phyloP scores from a whole-genome alignment of 2,888 invertebrate genomes.

The Adelognathus sp. region DNA sequence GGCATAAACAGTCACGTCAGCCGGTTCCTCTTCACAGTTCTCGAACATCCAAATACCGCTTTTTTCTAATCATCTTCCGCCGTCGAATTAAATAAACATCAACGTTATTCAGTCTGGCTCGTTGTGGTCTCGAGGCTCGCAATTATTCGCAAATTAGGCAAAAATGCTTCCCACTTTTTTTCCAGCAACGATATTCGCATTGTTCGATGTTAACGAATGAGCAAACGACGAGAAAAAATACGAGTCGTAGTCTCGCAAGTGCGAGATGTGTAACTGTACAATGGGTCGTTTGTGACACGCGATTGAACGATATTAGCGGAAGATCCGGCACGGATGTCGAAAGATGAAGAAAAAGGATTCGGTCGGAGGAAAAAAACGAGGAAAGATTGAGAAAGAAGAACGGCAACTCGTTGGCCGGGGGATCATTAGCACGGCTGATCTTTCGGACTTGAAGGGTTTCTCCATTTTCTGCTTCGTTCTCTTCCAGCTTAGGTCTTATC shows the following conservation, averaged over 20 bases:
- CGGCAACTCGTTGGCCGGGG: constrained; percentile 67
- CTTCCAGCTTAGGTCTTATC: neutral
- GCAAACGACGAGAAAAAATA: too few species aligned
- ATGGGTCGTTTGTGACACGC: neutral
- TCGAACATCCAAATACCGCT: neutral
- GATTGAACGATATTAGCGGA: neutral
- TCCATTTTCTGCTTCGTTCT: neutral
- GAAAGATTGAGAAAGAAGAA: constrained; percentile 58
- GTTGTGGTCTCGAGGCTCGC: neutral
- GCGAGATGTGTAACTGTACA: neutral
- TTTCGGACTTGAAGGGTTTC: constrained; percentile 18
- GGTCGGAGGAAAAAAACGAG: constrained; percentile 33
- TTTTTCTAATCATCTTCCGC: neutral
- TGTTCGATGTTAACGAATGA: too few species aligned
- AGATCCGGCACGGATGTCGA: neutral
- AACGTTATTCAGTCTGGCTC: neutral
- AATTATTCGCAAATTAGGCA: neutral
- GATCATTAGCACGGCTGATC: constrained; percentile 75
- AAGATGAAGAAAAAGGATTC: neutral
- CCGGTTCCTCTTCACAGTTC: neutral
- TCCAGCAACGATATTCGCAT: neutral
- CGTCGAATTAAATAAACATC: neutral
- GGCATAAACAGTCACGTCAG: neutral
- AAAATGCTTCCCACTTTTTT: neutral
- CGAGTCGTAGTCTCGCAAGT: neutral